These are phyloP conservation scores for Bruchidius siliquastri DNA, from an alignment of 2,888 invertebrate genomes.

Conservation along the genomic window DNA sequence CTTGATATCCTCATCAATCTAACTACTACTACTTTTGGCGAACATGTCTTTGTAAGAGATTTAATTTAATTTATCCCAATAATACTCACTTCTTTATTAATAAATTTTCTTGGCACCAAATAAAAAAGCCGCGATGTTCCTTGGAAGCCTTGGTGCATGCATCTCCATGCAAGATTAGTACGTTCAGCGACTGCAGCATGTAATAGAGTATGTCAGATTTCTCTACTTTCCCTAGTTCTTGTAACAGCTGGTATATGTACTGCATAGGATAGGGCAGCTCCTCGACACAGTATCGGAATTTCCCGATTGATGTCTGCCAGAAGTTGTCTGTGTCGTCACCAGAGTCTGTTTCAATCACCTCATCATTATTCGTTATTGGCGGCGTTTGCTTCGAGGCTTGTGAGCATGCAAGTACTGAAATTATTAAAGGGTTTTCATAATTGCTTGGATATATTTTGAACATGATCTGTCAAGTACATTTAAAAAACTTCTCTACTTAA, in stretches of 20 bases:
- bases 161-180: constrained; percentile 89
- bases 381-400: constrained; percentile 72
- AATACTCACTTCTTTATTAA: constrained; percentile 79
- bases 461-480: background rate
- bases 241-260: constrained; percentile 85
- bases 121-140: constrained; percentile 87
- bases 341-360: constrained; percentile 63
- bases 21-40: no score
- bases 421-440: background rate
- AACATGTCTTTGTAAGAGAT: no score
- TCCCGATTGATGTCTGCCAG: constrained; percentile 91
- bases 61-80: no score
- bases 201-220: constrained; percentile 93
- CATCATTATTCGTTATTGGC: constrained; percentile 67
- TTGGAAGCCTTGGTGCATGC: constrained; percentile 81
- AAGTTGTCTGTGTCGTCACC: constrained; percentile 77
- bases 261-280: constrained; percentile 89
- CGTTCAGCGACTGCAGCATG: constrained; percentile 85
- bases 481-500: no score
- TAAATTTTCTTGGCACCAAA: constrained; percentile 94
- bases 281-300: constrained; percentile 85
- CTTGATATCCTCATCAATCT: no score
- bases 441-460: background rate
- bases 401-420: constrained; percentile 45
- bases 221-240: constrained; percentile 74